Base-by-base conservation (phyloP, 1,140 invertebrate species). In the Drosophila micromelanica region DNA sequence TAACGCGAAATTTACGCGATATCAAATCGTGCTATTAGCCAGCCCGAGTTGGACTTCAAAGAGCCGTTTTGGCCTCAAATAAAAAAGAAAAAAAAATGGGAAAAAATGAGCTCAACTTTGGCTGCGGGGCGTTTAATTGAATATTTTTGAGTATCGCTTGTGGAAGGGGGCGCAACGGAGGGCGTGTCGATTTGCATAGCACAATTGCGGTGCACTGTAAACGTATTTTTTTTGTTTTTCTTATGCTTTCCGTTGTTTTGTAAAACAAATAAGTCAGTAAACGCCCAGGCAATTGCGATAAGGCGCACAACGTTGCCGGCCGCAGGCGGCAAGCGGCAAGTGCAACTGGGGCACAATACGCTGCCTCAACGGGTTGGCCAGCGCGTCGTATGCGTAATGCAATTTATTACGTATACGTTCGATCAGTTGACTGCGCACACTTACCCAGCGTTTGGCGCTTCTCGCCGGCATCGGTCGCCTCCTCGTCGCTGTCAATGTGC, bases 401-500 rank as follows among this genome's bases (percentile, higher is more conserved):
- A 37, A 54, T 43, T 40, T 60, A 76, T 78, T 86, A 90, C 74
- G 78, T 81, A 76, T 77, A 90, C 90, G 87, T 55, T 27, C 52
- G 43, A 45, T 60, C 20, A 48, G 56, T 42, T 77, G 76, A 49
- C 20, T 54, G 35, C 63, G 20, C 20, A 11, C 48, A 73, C 63
- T 87, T 76, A 89, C 79, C 89, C 37, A 73, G 27, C 55, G 68
- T 84, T 81, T 92, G 92, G 15, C 82, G 87, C 46, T 92, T 91
- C 59, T 93, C 92, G 55, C 67, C 78, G 32, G 43, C 65, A 61
- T 93, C 93, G 73, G 94, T 94, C 55, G 95, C 94, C 80, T 95
- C 95, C 68, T 95, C 95, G 78, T 95, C 95, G 79, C 95, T 95
- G 90, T 95, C 95, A 74, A 95, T 95, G 90, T 95, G 95, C 48